Conservation (phyloP, 2,797 vertebrate species). For the Takifugu rubripes region DNA sequence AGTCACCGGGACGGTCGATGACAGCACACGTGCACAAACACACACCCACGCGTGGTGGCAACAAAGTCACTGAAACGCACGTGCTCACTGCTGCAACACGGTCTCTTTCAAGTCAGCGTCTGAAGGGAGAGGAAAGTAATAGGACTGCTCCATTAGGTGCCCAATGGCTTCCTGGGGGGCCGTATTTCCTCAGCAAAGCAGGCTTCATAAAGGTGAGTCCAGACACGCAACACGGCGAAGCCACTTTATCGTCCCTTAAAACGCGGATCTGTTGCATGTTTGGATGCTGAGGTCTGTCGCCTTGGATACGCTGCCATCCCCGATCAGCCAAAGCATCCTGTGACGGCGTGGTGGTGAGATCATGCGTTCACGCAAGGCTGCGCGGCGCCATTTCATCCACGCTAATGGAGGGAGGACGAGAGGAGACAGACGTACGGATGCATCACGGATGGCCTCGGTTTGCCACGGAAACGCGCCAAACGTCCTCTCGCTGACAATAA, state of each 20-base stretch:
- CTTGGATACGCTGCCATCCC: constrained; percentile 38
- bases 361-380: constrained; percentile 45
- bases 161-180: constrained; percentile 80
- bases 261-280: constrained; percentile 58
- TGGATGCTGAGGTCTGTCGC: constrained; percentile 44
- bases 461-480: constrained; percentile 4
- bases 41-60: constrained; percentile 39
- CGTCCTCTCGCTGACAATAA: constrained; percentile 20
- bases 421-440: constrained; percentile 21
- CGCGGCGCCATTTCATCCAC: constrained; percentile 28
- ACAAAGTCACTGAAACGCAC: constrained; percentile 69
- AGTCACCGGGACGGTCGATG: constrained; percentile 33
- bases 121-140: constrained; percentile 79
- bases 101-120: constrained; percentile 62
- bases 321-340: constrained; percentile 41
- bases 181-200: constrained; percentile 79
- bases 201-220: constrained; percentile 65
- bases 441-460: constrained; percentile 7
- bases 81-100: constrained; percentile 60
- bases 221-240: constrained; percentile 74
- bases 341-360: constrained; percentile 39
- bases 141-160: constrained; percentile 82
- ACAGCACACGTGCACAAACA: constrained; percentile 8
- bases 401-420: constrained; percentile 33
- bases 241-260: constrained; percentile 74